Evolutionary conservation across 2,113 vertebrate genomes (phyloP).

Genomic region (Elachura formosa): DNA sequence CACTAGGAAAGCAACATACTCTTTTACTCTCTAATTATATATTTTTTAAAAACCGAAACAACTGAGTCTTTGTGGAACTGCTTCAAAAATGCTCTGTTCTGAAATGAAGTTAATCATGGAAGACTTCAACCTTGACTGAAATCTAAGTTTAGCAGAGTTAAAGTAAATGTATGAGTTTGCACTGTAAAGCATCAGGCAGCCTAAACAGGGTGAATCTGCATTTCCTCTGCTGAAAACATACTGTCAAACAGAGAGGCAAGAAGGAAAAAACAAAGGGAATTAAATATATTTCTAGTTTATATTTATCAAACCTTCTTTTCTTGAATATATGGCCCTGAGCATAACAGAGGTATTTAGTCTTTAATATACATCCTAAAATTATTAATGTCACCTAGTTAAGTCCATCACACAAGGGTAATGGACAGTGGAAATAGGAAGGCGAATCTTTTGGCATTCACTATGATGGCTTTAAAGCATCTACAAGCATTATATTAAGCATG

Average conservation of each 20-base stretch:
- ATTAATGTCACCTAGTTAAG: background rate
- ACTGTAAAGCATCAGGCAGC: background rate
- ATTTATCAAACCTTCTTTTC: background rate
- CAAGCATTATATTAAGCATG: background rate
- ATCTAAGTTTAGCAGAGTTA: background rate
- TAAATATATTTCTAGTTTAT: background rate
- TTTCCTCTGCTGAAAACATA: background rate
- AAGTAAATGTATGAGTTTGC: background rate
- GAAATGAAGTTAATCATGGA: background rate
- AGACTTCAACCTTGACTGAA: background rate
- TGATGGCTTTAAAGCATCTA: background rate
- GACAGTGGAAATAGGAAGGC: background rate
- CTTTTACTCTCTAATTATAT: background rate
- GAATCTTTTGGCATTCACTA: background rate
- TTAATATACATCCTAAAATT: background rate
- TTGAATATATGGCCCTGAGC: background rate
- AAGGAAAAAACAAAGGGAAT: background rate
- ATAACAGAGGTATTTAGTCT: background rate
- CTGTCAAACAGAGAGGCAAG: background rate
- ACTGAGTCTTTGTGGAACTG: background rate
- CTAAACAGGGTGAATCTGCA: background rate
- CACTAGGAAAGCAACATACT: background rate
- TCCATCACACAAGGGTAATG: background rate
- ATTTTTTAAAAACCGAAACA: fast-evolving
- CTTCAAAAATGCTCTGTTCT: background rate